Percentiles rank a stretch among this genome's conserved stretches.
phyloP scores from a whole-genome alignment of 2,797 vertebrate species.

The Periparus ater region DNA sequence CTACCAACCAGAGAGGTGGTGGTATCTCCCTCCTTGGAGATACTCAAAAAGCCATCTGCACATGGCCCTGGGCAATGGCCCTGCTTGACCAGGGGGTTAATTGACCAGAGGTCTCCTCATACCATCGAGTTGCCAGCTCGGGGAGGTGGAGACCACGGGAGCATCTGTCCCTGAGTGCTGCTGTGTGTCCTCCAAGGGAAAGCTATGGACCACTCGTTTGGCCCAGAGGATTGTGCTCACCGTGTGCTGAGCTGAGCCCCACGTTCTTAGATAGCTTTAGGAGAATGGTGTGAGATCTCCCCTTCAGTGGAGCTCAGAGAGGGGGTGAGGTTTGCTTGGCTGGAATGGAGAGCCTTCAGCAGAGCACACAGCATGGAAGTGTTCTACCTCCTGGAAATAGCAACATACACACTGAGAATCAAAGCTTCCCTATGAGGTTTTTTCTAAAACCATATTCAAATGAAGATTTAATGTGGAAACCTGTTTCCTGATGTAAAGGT shows the following conservation, averaged over 20 bases:
- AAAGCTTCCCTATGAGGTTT: neutral
- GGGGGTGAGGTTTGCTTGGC: neutral
- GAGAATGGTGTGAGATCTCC: neutral
- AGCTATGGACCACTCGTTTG: neutral
- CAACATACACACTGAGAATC: neutral
- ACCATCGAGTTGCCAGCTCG: fast-evolving
- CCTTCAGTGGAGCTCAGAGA: neutral
- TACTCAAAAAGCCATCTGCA: neutral
- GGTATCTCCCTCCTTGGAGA: neutral
- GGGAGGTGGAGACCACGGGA: neutral
- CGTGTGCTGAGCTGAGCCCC: neutral
- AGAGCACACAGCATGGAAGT: neutral
- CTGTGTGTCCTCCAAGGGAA: neutral
- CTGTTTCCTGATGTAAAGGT: slow-evolving; percentile 52
- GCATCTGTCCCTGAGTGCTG: fast-evolving
- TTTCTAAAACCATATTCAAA: neutral
- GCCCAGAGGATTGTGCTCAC: neutral
- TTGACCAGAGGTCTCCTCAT: neutral
- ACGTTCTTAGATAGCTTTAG: neutral
- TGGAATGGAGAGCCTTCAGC: neutral
- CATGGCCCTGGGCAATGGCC: neutral
- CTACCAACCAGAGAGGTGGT: neutral
- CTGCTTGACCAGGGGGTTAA: neutral
- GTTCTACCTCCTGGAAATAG: neutral
- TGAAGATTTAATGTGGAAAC: slow-evolving; percentile 48